Evolutionary conservation across 2,113 vertebrate species (phyloP), one percentile per base, ranked within the genome.

Genomic region (Aix galericulata): DNA sequence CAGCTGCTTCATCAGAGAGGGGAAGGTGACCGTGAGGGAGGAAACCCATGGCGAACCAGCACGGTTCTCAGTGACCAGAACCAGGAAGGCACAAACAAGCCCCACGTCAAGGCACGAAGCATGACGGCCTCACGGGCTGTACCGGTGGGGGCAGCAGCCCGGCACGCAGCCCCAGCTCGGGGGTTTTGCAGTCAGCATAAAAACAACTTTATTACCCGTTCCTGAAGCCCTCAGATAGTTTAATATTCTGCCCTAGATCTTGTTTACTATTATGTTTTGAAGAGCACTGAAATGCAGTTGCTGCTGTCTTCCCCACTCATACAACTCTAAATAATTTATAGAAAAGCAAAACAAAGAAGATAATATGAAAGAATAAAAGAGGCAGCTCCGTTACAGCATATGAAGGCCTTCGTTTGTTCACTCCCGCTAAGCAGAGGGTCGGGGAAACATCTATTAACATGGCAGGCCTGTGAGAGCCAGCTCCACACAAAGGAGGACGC

Each of bases 221-320:
- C 78, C 72, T 87, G 77, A 92, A 95, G 74, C 34, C 36, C 55
- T 91, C 18, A 2, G 25, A 82, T 13, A 85, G 91, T 87, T 96
- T 94, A 96, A 96, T 97, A 97, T 97, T 97, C 89, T 94, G 89
- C 86, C 91, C 95, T 91, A 95, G 90, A 95, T 97, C 92, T 97
- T 94, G 91, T 95, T 95, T 96, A 91, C 72, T 91, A 26, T 82
- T 83, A 93, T 67, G 77, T 93, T 93, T 95, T 94, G 92, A 94
- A 94, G 69, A 93, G 89, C 36, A 96, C 95, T 94, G 94, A 96
- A 94, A 95, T 17, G 82, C 96, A 93, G 95, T 96, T 96, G 90
- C 77, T 89, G 94, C 96, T 91, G 94, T 89, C 96, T 95, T 95
- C 74, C 56, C 60, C 63, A 83, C 85, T 91, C 93, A 86, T 64